phyloP scores from a whole-genome alignment of 1,140 invertebrate species.

The Bathynomus jamesi region DNA sequence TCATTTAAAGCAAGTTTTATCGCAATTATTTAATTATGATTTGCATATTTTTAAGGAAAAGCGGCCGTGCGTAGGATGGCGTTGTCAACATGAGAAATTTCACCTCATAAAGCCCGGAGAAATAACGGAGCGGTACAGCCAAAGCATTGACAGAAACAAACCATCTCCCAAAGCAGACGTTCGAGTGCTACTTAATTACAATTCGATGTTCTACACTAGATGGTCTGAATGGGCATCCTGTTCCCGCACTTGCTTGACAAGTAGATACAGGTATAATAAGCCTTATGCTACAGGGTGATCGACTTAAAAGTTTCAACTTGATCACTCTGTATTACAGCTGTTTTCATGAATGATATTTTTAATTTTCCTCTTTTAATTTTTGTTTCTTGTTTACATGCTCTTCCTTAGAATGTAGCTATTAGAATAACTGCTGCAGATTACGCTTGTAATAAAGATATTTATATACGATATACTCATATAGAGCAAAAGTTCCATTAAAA shows the following conservation, averaged over 20 bases:
- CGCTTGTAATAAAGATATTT: no score
- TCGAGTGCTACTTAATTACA: slow-evolving; percentile 35
- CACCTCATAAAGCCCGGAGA: not conserved
- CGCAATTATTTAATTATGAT: no score
- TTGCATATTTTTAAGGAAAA: no score
- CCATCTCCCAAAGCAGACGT: slow-evolving; percentile 22
- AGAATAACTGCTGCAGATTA: no score
- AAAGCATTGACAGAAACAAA: not conserved
- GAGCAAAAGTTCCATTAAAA: no score
- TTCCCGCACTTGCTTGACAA: slow-evolving; percentile 52
- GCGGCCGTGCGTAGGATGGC: slow-evolving; percentile 11
- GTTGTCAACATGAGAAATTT: slow-evolving; percentile 23
- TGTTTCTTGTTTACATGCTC: no score
- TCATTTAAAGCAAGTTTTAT: no score
- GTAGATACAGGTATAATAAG: slow-evolving; percentile 47
- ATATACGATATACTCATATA: no score
- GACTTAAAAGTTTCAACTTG: not conserved
- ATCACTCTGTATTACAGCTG: slow-evolving; percentile 11
- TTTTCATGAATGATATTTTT: no score
- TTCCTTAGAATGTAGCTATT: no score
- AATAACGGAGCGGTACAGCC: not conserved
- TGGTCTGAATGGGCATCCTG: slow-evolving; percentile 58
- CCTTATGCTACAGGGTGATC: no score
- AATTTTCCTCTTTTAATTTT: not conserved
- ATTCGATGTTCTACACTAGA: slow-evolving; percentile 47